Evolutionary conservation across 2,797 vertebrate species (phyloP), one percentile per base, ranked within the genome.

Genomic region (Catamblyrhynchus diadema): DNA sequence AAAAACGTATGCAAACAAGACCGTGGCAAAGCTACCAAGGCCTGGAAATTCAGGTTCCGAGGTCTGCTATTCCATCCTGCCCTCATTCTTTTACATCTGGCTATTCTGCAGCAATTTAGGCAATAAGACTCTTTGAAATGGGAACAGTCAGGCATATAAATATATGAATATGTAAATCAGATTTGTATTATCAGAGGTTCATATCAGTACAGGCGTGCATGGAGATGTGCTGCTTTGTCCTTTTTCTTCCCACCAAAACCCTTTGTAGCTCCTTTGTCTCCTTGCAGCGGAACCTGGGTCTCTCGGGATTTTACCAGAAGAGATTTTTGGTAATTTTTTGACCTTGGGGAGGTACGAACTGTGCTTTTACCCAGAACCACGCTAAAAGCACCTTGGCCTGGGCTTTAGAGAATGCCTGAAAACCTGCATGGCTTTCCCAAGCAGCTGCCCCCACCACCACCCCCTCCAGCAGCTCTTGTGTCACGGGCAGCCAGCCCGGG

Each of bases 31-130:
- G 42, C 32, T 84, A 77, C 32, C 0, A 0, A 60, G 72, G 61
- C 71, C 94, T 89, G 71, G 96, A 96, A 97, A 93, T 95, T 94
- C 95, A 95, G 88, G 93, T 96, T 95, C 81, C 65, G 21, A 92
- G 71, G 53, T 92, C 77, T 95, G 74, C 88, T 95, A 37, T 89
- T 92, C 74, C 1, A 0, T 96, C 78, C 83, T 95, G 94, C 80
- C 80, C 47, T 94, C 73, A 18, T 95, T 88, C 78, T 65, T 82
- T 93, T 84, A 83, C 77, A 92, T 82, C 94, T 92, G 81, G 88
- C 92, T 91, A 75, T 95, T 96, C 81, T 95, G 66, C n/a, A 45
- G 94, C 66, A 62, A 95, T 93, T 94, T 95, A 93, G 74, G 86
- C 87, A 94, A 94, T 92, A 80, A 94, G 90, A 47, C 48, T 91